Percentiles rank a stretch among this genome's conserved stretches.
These are phyloP conservation scores for Zoanthus sansibaricus DNA, from an alignment of 92 coral and sea anemone genomes.

Conservation along the genomic window DNA sequence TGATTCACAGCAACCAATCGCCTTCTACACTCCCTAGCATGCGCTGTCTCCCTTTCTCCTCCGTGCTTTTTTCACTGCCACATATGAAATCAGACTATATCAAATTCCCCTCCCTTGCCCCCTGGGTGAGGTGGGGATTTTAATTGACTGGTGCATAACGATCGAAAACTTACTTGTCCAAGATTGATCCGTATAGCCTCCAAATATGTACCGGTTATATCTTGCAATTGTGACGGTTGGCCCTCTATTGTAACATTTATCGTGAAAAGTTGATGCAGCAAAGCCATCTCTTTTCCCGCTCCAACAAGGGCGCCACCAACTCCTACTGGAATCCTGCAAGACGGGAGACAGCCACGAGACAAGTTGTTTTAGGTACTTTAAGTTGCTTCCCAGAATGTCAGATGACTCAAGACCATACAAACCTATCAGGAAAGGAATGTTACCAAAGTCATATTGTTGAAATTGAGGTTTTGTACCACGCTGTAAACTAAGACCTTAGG, in stretches of 20 bases:
- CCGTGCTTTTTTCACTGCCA: too few relatives aligned
- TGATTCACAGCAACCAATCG: too few relatives aligned
- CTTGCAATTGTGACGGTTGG: background rate
- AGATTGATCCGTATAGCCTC: background rate
- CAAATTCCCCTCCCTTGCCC: too few relatives aligned
- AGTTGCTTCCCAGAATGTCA: background rate
- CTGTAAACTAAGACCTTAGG: too few relatives aligned
- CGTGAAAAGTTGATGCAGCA: background rate
- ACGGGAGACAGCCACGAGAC: constrained; percentile 3
- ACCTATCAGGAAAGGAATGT: background rate
- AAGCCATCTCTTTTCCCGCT: background rate
- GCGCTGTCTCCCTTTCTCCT: too few relatives aligned
- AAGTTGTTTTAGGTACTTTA: background rate
- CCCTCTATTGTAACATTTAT: background rate
- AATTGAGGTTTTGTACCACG: too few relatives aligned
- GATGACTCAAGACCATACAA: background rate
- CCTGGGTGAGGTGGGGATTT: too few relatives aligned
- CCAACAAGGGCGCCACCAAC: background rate
- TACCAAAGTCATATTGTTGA: too few relatives aligned
- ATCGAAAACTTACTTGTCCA: background rate
- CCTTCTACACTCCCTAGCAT: too few relatives aligned
- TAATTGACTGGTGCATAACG: too few relatives aligned
- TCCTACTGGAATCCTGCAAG: background rate
- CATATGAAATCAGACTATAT: too few relatives aligned
- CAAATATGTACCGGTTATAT: background rate